phyloP scores from a whole-genome alignment of 2,113 vertebrate species.

The Calidris pygmaea region DNA sequence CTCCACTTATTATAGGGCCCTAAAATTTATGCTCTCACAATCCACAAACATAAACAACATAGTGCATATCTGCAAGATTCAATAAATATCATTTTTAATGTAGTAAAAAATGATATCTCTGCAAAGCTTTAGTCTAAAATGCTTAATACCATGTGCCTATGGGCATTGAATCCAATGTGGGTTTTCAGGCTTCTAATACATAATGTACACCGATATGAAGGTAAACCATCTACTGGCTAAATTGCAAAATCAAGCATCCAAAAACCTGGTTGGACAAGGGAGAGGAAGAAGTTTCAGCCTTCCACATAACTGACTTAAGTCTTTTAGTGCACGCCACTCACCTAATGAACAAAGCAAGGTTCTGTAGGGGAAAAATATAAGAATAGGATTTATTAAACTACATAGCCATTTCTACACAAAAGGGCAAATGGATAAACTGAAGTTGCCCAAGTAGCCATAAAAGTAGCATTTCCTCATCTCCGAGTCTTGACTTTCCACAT shows the following conservation, averaged over 20 bases:
- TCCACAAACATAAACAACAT: background rate
- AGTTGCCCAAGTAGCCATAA: background rate
- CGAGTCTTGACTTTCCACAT: background rate
- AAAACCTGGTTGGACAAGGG: background rate
- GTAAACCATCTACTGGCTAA: background rate
- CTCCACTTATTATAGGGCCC: background rate
- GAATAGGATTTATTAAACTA: background rate
- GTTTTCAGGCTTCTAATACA: background rate
- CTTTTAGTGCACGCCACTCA: background rate
- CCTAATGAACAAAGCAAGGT: background rate
- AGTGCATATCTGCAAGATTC: background rate
- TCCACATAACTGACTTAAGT: background rate
- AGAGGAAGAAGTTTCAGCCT: background rate
- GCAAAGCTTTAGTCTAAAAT: background rate
- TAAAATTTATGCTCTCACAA: background rate
- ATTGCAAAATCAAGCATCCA: background rate
- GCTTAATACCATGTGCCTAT: rapidly evolving
- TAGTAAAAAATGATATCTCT: background rate
- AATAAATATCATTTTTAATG: background rate
- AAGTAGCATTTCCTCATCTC: background rate
- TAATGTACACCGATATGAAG: background rate
- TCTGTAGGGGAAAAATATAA: background rate
- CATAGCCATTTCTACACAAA: background rate
- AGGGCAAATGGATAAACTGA: background rate
- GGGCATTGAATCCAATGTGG: background rate